Base-by-base conservation (phyloP, 2,113 vertebrate species). In the Urocynchramus pylzowi region DNA sequence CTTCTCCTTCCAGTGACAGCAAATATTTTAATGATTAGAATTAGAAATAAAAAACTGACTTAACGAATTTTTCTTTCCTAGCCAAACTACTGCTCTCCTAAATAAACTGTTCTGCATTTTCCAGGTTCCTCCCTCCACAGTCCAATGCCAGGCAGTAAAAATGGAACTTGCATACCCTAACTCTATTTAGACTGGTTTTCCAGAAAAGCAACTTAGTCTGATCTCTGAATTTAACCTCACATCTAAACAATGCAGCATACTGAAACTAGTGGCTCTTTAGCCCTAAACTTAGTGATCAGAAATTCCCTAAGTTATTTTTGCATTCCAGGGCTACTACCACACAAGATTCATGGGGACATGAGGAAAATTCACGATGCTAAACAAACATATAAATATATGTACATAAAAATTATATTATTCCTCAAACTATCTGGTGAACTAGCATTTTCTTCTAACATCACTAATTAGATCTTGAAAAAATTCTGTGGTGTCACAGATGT, bases 281-380 rank as follows among this genome's bases (percentile, higher is more conserved):
- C 17, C 13, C 56, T 96, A 96, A 95, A 95, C 73, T 75, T 92
- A 86, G 77, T 42, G 4, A 88, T 67, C 88, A 94, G 69, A 86
- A 97, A 97, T 97, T 97, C 93, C 90, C 93, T 86, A 84, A 91
- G 93, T 95, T 86, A 95, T 85, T 97, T 97, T 96, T 95, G 82
- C 92, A 97, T 97, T 97, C 95, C 87, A 93, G 84, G 83, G 78
- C 84, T 97, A 80, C 95, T 97, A 77, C 95, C 82, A 90, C 22
- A 53, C 69, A 96, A 42, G 76, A 76, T 91, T 97, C 69, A 30
- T 63, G 85, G 84, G 84, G 78, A 85, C 1, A 7, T 74, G 85
- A 97, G 75, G 80, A 96, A 92, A 89, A 96, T 53, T 93, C 87
- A 97, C 68, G 79, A 92, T 94, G 42, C 81, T 96, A 90, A 90